Conservation (phyloP, 2,888 invertebrate genomes). For the Alentia gelatinosa region DNA sequence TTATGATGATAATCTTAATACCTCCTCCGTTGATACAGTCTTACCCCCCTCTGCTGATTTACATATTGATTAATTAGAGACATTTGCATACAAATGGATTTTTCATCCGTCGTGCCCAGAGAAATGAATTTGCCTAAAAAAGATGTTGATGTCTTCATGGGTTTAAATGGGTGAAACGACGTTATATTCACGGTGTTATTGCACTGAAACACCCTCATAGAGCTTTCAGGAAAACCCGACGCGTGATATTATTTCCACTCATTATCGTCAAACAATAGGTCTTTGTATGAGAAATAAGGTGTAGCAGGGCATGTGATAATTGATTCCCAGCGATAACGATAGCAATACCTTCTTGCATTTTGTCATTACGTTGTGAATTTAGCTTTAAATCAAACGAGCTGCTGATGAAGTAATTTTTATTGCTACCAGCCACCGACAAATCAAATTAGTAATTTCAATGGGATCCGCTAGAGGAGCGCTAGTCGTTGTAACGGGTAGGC, state of each 20-base stretch:
- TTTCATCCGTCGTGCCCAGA: neutral
- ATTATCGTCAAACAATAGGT: neutral
- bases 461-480: neutral
- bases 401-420: conserved; percentile 1
- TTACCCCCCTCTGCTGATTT: neutral
- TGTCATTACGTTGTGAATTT: neutral
- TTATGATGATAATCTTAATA: conserved; percentile 29
- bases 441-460: conserved; percentile 45
- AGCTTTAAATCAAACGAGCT: neutral
- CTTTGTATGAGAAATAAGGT: neutral
- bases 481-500: neutral
- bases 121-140: conserved; percentile 7
- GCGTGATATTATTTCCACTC: neutral
- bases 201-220: neutral
- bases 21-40: neutral
- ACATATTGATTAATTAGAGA: conserved; percentile 31
- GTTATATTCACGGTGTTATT: neutral
- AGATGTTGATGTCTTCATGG: conserved; percentile 23
- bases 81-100: conserved; percentile 44
- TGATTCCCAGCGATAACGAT: neutral
- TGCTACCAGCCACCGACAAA: neutral
- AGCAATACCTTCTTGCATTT: neutral
- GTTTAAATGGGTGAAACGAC: conserved; percentile 4
- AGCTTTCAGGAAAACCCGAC: neutral
- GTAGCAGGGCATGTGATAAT: neutral